Conservation (phyloP, 2,797 vertebrate genomes). For the Liasis olivaceus region DNA sequence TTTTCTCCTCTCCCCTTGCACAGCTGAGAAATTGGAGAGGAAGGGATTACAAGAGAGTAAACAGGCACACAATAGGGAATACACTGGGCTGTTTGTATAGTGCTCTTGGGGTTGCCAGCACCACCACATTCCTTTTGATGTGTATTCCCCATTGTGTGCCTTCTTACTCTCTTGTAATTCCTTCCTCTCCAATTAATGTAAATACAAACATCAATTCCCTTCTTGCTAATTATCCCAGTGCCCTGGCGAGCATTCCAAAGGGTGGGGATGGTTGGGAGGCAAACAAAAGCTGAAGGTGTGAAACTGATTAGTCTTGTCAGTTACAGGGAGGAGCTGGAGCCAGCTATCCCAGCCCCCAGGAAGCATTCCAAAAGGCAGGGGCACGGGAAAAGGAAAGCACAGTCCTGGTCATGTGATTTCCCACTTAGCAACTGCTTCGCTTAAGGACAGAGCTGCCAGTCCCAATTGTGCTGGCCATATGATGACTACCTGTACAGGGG, state of each 20-base stretch:
- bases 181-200: background rate
- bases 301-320: background rate
- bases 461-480: background rate
- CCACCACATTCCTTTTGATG: background rate
- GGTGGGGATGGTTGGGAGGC: background rate
- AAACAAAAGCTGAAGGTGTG: background rate
- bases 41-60: background rate
- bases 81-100: background rate
- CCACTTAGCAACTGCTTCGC: background rate
- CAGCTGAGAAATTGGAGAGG: background rate
- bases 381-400: background rate
- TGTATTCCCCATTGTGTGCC: background rate
- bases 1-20: background rate
- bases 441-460: background rate
- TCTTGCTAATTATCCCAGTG: background rate
- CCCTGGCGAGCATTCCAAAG: background rate
- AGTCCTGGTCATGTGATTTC: background rate
- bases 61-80: background rate
- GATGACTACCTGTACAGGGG: background rate
- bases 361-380: background rate
- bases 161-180: background rate
- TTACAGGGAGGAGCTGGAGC: background rate
- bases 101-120: background rate
- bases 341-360: background rate
- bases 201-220: background rate